Percentiles rank a stretch among this genome's conserved stretches.
These are phyloP conservation scores for Strigops habroptila DNA, from an alignment of 2,113 vertebrate genomes.

Conservation along the genomic window DNA sequence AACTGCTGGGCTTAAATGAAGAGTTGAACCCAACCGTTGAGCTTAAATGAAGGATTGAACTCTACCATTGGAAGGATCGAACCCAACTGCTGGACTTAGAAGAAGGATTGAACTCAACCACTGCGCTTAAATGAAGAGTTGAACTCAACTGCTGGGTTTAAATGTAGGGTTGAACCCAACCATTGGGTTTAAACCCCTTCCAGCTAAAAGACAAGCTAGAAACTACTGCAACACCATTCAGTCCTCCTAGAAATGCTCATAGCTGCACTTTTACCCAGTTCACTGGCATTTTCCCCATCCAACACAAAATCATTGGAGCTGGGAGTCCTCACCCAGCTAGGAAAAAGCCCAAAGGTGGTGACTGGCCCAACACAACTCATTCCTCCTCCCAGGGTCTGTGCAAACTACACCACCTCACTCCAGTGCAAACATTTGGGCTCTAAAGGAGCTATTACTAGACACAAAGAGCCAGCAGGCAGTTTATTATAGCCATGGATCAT, in stretches of 20 bases:
- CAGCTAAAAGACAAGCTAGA: not conserved
- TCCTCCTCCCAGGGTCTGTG: not conserved
- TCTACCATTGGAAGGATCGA: not conserved
- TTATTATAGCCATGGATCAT: not conserved
- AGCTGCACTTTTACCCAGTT: not conserved
- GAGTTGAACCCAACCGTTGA: not conserved
- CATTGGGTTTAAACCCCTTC: not conserved
- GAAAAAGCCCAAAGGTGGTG: not conserved
- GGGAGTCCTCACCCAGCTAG: not conserved
- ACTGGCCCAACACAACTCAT: not conserved
- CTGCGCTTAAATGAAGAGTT: not conserved
- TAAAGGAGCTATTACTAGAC: not conserved
- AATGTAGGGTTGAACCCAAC: not conserved
- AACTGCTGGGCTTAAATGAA: fast-evolving
- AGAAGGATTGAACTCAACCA: not conserved
- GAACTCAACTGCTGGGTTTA: fast-evolving
- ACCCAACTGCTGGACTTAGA: not conserved
- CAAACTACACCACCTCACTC: not conserved
- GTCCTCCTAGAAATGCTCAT: not conserved
- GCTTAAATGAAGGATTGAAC: not conserved
- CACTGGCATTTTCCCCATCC: not conserved
- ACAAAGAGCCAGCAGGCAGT: not conserved
- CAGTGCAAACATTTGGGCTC: not conserved
- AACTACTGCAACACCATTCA: fast-evolving
- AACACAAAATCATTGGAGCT: not conserved